phyloP scores from a whole-genome alignment of 2,113 vertebrate genomes.

The Lasiurus borealis region DNA sequence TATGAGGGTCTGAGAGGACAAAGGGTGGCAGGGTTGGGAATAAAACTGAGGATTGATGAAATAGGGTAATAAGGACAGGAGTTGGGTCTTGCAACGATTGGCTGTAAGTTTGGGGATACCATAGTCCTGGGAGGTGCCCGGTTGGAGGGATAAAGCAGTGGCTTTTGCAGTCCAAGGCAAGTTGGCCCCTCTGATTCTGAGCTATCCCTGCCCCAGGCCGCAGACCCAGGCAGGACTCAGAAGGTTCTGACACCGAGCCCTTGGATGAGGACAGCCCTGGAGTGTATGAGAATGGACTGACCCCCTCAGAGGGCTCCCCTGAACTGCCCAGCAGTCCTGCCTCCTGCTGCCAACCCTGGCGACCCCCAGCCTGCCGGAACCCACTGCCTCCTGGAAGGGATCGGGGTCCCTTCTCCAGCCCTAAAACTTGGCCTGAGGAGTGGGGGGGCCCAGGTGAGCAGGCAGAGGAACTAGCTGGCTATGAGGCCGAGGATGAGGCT shows the following conservation, averaged over 20 bases:
- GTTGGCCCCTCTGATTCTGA: slow-evolving; percentile 58
- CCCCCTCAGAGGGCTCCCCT: slow-evolving; percentile 83
- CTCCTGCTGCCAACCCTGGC: slow-evolving; percentile 81
- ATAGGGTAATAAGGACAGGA: background rate
- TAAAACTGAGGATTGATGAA: background rate
- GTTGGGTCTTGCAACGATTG: background rate
- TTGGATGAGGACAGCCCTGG: slow-evolving; percentile 83
- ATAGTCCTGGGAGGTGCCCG: background rate
- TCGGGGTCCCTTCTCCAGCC: slow-evolving; percentile 78
- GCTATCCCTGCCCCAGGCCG: slow-evolving; percentile 68
- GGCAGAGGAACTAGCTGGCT: slow-evolving; percentile 81
- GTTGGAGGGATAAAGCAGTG: background rate
- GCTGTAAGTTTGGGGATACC: background rate
- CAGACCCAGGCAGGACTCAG: slow-evolving; percentile 81
- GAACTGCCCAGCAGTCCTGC: slow-evolving; percentile 84
- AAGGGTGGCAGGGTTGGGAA: background rate
- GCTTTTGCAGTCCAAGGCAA: background rate
- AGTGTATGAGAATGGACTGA: slow-evolving; percentile 84
- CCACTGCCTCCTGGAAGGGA: slow-evolving; percentile 82
- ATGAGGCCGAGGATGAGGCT: slow-evolving; percentile 82
- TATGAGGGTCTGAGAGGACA: background rate
- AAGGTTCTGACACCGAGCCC: slow-evolving; percentile 84
- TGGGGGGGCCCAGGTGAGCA: slow-evolving; percentile 79
- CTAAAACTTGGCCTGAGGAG: slow-evolving; percentile 82
- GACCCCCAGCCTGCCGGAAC: slow-evolving; percentile 75